Percentiles rank a stretch among this genome's conserved stretches.
These are phyloP conservation scores for Pararge aegeria DNA, from an alignment of 1,140 invertebrate species.

Conservation along the genomic window DNA sequence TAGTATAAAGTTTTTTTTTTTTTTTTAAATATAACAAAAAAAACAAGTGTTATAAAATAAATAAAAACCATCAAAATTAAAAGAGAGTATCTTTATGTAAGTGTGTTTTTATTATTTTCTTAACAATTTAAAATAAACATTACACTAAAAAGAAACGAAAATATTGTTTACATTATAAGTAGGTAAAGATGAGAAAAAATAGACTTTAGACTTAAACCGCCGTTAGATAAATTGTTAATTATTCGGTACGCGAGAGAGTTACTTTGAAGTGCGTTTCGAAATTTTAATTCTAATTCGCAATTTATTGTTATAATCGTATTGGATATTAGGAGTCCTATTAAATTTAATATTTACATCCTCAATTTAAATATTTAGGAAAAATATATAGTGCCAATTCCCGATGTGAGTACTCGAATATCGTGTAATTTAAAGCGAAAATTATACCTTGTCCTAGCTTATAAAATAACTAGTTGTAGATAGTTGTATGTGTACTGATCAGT, in stretches of 20 bases:
- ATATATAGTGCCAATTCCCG: slow-evolving; percentile 64
- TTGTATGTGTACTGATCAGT: slow-evolving; percentile 49
- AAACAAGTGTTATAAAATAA: too few relatives aligned
- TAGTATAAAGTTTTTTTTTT: too few relatives aligned
- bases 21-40: too few relatives aligned
- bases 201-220: slow-evolving; percentile 20
- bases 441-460: slow-evolving; percentile 52
- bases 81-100: too few relatives aligned
- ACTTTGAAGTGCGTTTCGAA: slow-evolving; percentile 47
- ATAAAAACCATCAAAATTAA: neutral
- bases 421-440: slow-evolving; percentile 48
- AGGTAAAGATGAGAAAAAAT: too few relatives aligned
- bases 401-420: slow-evolving; percentile 51
- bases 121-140: too few relatives aligned
- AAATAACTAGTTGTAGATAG: slow-evolving; percentile 64
- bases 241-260: slow-evolving; percentile 40
- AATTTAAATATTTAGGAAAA: slow-evolving; percentile 61
- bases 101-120: too few relatives aligned
- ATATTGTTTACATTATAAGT: too few relatives aligned
- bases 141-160: too few relatives aligned
- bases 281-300: slow-evolving; percentile 59
- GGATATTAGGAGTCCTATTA: slow-evolving; percentile 61
- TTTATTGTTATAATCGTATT: slow-evolving; percentile 61
- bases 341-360: slow-evolving; percentile 62
- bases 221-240: slow-evolving; percentile 42